These are phyloP conservation scores for Lasiurus borealis DNA, from an alignment of 2,113 vertebrate species.

Conservation along the genomic window DNA sequence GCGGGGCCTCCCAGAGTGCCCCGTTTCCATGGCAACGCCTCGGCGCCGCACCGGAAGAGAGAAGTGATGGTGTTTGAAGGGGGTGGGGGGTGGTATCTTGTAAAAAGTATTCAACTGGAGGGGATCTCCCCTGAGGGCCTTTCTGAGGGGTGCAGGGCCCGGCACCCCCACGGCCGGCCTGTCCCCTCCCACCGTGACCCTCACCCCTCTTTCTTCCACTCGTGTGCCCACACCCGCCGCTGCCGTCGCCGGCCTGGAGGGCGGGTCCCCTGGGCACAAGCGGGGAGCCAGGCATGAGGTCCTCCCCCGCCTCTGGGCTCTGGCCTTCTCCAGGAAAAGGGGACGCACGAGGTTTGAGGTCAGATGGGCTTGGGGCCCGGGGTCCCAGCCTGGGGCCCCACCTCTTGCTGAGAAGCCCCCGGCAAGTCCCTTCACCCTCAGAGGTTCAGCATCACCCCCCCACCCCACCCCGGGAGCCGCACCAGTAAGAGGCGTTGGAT, in stretches of 20 bases:
- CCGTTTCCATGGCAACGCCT: conserved; percentile 85
- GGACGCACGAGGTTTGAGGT: too few relatives aligned
- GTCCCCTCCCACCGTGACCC: background rate
- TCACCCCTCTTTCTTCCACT: background rate
- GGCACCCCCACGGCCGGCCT: background rate
- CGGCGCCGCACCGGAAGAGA: conserved; percentile 81
- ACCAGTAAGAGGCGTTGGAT: background rate
- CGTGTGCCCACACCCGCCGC: too few relatives aligned
- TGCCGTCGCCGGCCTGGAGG: fast-evolving
- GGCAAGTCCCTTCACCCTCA: background rate
- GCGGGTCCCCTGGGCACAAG: background rate
- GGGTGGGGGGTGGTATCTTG: background rate
- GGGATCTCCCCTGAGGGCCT: background rate
- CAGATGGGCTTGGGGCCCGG: too few relatives aligned
- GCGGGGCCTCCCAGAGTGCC: conserved; percentile 77
- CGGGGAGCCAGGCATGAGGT: background rate
- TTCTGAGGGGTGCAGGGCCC: background rate
- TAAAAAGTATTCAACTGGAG: background rate
- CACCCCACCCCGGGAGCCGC: background rate
- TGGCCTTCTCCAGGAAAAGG: fast-evolving
- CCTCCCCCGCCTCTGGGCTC: fast-evolving
- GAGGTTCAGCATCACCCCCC: background rate
- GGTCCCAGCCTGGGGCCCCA: fast-evolving
- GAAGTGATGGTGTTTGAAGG: conserved; percentile 79
- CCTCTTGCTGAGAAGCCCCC: background rate